Evolutionary conservation across 2,888 invertebrate genomes (phyloP).

Genomic region (Arctia plantaginis): DNA sequence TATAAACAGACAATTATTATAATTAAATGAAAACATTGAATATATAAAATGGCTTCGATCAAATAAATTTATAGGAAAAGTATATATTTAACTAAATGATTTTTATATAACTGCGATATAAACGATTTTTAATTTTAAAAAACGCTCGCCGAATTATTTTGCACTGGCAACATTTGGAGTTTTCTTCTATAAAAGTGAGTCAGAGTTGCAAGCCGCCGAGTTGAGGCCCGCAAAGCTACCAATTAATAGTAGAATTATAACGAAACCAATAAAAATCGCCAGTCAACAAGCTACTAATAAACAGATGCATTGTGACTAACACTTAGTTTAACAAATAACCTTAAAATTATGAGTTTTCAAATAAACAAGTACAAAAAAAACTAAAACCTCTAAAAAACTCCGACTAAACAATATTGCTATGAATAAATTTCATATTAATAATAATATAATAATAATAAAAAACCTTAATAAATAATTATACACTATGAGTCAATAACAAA

Average conservation of each 20-base stretch:
- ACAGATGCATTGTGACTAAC: constrained; percentile 31
- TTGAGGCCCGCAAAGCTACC: neutral
- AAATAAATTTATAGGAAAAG: constrained; percentile 4
- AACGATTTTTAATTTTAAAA: constrained; percentile 11
- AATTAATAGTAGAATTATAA: neutral
- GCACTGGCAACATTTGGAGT: constrained; percentile 3
- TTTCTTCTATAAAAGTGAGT: neutral
- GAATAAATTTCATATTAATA: constrained; percentile 24
- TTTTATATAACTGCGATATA: constrained; percentile 6
- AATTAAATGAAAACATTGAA: constrained; percentile 1
- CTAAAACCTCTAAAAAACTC: constrained; percentile 54
- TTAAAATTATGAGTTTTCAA: constrained; percentile 64
- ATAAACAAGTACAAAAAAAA: constrained; percentile 53
- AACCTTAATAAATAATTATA: constrained; percentile 55
- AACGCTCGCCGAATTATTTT: constrained; percentile 21
- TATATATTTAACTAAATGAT: neutral
- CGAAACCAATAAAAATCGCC: neutral
- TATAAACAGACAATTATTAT: neutral
- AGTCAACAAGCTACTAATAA: constrained; percentile 4
- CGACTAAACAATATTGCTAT: constrained; percentile 25
- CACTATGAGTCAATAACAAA: constrained; percentile 66
- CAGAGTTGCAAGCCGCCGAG: neutral
- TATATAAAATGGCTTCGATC: constrained; percentile 2
- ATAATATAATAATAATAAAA: constrained; percentile 46
- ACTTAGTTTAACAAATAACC: constrained; percentile 43